These are phyloP conservation scores for Timema cristinae DNA, from an alignment of 2,888 invertebrate species.

Conservation along the genomic window DNA sequence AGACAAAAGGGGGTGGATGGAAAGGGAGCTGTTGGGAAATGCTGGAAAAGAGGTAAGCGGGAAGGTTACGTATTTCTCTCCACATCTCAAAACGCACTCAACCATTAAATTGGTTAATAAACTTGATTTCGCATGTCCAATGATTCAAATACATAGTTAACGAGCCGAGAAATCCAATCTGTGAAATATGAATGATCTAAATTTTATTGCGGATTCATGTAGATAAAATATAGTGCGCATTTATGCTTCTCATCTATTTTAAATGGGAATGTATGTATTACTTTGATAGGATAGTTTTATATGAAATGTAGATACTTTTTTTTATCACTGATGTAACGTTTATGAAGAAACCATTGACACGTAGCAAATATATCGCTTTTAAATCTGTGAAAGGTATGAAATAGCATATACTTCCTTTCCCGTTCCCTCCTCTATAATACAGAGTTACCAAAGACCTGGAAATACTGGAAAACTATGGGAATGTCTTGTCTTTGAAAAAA, in stretches of 20 bases:
- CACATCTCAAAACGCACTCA: background rate
- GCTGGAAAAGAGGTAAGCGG: background rate
- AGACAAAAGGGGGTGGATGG: background rate
- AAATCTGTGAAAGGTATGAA: too few relatives aligned
- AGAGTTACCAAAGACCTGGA: too few relatives aligned
- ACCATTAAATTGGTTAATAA: conserved; percentile 17
- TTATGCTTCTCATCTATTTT: background rate
- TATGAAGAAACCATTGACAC: too few relatives aligned
- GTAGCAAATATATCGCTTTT: too few relatives aligned
- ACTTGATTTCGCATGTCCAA: conserved; percentile 15
- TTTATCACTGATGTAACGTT: too few relatives aligned
- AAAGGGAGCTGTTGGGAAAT: conserved; percentile 3
- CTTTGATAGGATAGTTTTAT: too few relatives aligned
- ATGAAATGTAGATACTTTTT: too few relatives aligned
- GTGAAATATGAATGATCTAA: background rate
- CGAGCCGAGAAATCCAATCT: conserved; percentile 11
- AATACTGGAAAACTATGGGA: too few relatives aligned
- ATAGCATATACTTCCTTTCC: too few relatives aligned
- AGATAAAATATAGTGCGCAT: background rate
- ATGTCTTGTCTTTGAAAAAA: too few relatives aligned
- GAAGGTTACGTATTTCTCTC: background rate
- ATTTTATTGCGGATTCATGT: conserved; percentile 1
- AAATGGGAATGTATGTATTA: too few relatives aligned
- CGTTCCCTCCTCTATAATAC: too few relatives aligned
- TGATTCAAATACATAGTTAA: conserved; percentile 11